phyloP scores from a whole-genome alignment of 2,888 invertebrate species.

The Biston stratarius region DNA sequence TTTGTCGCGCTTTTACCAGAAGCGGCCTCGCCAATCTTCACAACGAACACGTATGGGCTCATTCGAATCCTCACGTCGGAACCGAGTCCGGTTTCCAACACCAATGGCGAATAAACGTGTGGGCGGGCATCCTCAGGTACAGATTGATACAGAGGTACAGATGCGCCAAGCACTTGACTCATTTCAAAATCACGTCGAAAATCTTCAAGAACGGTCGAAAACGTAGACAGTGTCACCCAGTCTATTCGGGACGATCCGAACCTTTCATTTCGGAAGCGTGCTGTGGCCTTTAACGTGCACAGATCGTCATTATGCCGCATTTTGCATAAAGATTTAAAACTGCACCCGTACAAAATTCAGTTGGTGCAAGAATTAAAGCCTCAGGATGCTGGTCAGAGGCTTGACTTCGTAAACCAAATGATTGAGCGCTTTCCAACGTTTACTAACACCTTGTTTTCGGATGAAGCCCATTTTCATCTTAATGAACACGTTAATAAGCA shows the following conservation, averaged over 20 bases:
- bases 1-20: too few species aligned
- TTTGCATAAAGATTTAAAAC: background rate
- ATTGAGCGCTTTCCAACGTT: background rate
- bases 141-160: too few species aligned
- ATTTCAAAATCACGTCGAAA: background rate
- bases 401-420: background rate
- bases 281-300: background rate
- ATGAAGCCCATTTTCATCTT: constrained; percentile 42
- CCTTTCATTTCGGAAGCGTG: background rate
- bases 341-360: background rate
- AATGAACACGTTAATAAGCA: constrained; percentile 43
- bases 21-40: too few species aligned
- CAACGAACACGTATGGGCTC: too few species aligned
- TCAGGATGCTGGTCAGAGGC: background rate
- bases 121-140: too few species aligned
- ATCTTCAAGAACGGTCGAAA: background rate
- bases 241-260: background rate
- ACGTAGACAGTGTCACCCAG: background rate
- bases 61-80: too few species aligned
- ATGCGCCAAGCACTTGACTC: constrained; percentile 26
- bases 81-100: too few species aligned
- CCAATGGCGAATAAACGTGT: too few species aligned
- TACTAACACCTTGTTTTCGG: constrained; percentile 15
- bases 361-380: background rate
- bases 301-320: background rate